A percentile compares a stretch with the other conserved stretches of the same genome.
These are phyloP conservation scores for Nansenia antarctica DNA, from an alignment of 2,113 vertebrate genomes.

Conservation along the genomic window DNA sequence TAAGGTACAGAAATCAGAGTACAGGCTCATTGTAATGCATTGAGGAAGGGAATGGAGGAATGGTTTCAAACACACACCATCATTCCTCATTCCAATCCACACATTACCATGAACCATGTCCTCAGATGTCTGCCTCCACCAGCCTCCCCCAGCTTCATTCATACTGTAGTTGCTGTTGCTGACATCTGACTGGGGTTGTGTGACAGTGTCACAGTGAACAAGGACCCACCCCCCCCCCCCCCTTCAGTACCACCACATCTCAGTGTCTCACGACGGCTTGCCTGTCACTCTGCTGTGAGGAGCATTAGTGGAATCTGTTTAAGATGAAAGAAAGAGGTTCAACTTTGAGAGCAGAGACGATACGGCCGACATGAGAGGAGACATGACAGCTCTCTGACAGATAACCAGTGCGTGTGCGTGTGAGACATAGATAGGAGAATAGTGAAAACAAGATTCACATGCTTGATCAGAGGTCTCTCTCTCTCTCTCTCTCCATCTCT, in stretches of 20 bases:
- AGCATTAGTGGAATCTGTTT: conserved; percentile 54
- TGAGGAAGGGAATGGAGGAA: too few species aligned
- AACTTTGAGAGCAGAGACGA: conserved; percentile 40
- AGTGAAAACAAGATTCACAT: conserved; percentile 9
- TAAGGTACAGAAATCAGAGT: too few species aligned
- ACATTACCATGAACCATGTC: too few species aligned
- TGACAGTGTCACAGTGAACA: neutral
- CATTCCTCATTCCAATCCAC: too few species aligned
- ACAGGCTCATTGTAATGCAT: too few species aligned
- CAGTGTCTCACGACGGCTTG: conserved; percentile 43
- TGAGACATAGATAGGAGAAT: conserved; percentile 14
- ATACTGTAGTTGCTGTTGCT: too few species aligned
- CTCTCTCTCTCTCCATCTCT: too few species aligned
- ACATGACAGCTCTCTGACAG: conserved; percentile 64
- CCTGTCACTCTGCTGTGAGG: conserved; percentile 59
- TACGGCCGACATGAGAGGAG: conserved; percentile 67
- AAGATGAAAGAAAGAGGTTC: conserved; percentile 63
- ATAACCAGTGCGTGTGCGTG: conserved; percentile 52
- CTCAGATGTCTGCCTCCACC: too few species aligned
- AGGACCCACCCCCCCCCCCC: conserved; percentile 19
- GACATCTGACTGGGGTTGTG: neutral
- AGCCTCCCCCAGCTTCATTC: too few species aligned
- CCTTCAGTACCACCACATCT: conserved; percentile 28
- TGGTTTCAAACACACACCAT: too few species aligned
- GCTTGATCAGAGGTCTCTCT: conserved; percentile 13